phyloP scores from a whole-genome alignment of 2,797 vertebrate species.

The Oryzias sinensis region DNA sequence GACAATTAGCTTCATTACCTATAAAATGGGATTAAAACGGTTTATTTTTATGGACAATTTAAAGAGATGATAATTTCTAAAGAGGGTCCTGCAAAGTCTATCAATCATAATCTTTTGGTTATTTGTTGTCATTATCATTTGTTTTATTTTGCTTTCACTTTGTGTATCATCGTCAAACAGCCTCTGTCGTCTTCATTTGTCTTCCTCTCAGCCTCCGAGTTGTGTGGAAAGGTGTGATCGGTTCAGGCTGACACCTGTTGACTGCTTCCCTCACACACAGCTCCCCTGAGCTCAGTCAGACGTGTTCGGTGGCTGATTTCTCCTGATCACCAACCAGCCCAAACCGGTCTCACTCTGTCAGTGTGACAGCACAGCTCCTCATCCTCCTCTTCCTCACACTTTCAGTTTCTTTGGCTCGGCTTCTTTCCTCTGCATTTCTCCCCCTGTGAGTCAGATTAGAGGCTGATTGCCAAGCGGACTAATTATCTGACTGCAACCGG shows the following conservation, averaged over 20 bases:
- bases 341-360: slow-evolving; percentile 27
- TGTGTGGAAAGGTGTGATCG: background rate
- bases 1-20: too few species aligned
- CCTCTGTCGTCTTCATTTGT: too few species aligned
- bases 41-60: too few species aligned
- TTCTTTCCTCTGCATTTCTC: slow-evolving; percentile 34
- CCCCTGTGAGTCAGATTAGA: slow-evolving; percentile 55
- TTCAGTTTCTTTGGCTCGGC: slow-evolving; percentile 14
- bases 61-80: too few species aligned
- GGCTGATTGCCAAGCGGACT: slow-evolving; percentile 64
- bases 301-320: slow-evolving; percentile 30
- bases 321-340: slow-evolving; percentile 26
- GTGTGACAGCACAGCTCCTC: slow-evolving; percentile 9
- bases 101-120: too few species aligned
- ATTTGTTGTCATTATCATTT: too few species aligned
- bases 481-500: slow-evolving; percentile 70
- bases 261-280: background rate
- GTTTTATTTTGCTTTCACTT: too few species aligned
- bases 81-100: too few species aligned
- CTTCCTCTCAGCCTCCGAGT: too few species aligned
- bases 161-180: too few species aligned
- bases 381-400: slow-evolving; percentile 11
- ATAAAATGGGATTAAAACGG: too few species aligned
- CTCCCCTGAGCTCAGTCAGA: slow-evolving; percentile 14
- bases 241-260: background rate